phyloP scores from a whole-genome alignment of 1,140 invertebrate species.

The Archivesica marissinica region DNA sequence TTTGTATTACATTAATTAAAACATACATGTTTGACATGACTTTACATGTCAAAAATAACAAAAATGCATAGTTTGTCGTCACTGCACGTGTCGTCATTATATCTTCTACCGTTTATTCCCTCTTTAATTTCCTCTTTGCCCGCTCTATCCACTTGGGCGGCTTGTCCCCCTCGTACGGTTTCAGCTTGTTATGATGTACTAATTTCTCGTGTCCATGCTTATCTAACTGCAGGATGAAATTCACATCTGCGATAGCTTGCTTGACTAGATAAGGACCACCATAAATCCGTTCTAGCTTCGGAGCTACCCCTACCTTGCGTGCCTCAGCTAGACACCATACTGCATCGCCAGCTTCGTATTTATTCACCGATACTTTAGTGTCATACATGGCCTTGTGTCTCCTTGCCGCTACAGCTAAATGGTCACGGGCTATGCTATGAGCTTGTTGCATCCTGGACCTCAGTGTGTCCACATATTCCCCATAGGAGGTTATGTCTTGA shows the following conservation, averaged over 20 bases:
- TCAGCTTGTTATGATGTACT: constrained; percentile 57
- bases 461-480: constrained; percentile 35
- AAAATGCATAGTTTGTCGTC: no score
- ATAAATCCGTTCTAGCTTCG: constrained; percentile 37
- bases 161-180: constrained; percentile 23
- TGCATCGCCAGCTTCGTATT: constrained; percentile 42
- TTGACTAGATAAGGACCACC: constrained; percentile 42
- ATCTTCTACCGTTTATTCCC: no score
- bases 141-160: constrained; percentile 29
- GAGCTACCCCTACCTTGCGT: constrained; percentile 6
- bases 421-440: constrained; percentile 16
- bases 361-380: background rate
- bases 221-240: constrained; percentile 39
- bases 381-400: constrained; percentile 39
- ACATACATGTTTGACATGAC: no score
- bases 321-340: constrained; percentile 37
- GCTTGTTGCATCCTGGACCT: constrained; percentile 6
- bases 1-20: no score
- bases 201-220: constrained; percentile 25
- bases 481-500: background rate
- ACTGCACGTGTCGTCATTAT: no score
- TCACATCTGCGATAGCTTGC: constrained; percentile 13
- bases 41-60: no score
- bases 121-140: background rate
- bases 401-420: background rate